phyloP scores from a whole-genome alignment of 2,888 invertebrate species.

The Callimorpha dominula region DNA sequence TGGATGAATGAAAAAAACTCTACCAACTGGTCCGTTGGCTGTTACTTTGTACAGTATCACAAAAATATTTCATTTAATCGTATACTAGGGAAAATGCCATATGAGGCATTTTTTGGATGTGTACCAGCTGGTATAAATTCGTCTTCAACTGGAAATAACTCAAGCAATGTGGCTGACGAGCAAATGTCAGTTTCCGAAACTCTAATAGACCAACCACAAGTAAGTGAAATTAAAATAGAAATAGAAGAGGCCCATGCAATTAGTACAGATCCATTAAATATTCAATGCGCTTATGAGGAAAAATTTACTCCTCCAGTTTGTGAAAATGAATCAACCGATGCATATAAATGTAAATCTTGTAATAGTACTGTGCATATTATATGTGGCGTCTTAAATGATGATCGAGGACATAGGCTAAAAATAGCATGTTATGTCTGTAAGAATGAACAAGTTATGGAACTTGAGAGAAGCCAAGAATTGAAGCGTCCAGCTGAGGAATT shows the following conservation, averaged over 20 bases:
- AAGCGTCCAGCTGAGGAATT: background rate
- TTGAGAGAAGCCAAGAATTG: background rate
- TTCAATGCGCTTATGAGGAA: background rate
- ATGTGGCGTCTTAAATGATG: background rate
- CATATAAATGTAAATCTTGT: constrained; percentile 11
- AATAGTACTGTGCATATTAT: background rate
- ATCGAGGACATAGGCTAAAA: constrained; percentile 3
- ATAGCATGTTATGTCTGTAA: constrained; percentile 3
- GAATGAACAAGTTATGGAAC: constrained; percentile 9
- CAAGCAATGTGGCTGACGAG: background rate
- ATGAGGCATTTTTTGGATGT: constrained; percentile 11
- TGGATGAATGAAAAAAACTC: constrained; percentile 25
- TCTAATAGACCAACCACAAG: background rate
- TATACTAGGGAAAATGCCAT: constrained; percentile 8
- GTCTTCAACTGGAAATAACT: background rate
- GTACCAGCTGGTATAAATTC: background rate
- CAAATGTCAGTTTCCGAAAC: background rate
- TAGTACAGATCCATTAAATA: background rate
- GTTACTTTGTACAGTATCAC: constrained; percentile 20
- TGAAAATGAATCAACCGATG: background rate
- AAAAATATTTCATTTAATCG: constrained; percentile 9
- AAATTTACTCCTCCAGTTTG: background rate
- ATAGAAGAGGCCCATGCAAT: background rate
- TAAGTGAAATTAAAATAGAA: background rate
- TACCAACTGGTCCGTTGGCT: constrained; percentile 22